phyloP scores from a whole-genome alignment of 2,797 vertebrate species.

The Gobio occitaniae region DNA sequence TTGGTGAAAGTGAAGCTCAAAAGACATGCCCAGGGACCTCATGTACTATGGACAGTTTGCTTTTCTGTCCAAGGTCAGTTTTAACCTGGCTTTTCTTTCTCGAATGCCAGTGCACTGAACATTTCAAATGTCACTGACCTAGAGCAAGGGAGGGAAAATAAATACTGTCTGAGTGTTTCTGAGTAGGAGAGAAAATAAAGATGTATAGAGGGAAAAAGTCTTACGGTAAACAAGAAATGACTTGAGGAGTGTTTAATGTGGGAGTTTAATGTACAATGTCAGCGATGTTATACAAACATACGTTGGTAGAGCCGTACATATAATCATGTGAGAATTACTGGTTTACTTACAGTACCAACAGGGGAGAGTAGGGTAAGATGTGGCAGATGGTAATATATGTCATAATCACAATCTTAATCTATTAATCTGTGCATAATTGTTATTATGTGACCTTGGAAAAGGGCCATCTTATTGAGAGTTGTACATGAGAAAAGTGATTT shows the following conservation, averaged over 20 bases:
- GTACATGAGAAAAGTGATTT: not conserved
- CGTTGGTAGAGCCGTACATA: not conserved
- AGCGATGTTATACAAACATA: not conserved
- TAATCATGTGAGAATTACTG: not conserved
- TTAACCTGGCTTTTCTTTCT: slow-evolving; percentile 57
- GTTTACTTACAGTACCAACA: not conserved
- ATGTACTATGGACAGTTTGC: slow-evolving; percentile 46
- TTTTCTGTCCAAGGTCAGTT: slow-evolving; percentile 48
- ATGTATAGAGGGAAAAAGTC: not conserved
- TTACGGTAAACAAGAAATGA: not conserved
- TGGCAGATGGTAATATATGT: not conserved
- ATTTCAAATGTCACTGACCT: slow-evolving; percentile 55
- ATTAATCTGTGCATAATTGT: not conserved
- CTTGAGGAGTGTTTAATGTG: not conserved
- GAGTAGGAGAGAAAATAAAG: slow-evolving; percentile 3
- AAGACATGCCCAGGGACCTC: slow-evolving; percentile 12
- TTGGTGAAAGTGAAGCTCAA: slow-evolving; percentile 14
- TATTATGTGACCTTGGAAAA: not conserved
- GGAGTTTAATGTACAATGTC: not conserved
- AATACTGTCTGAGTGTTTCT: slow-evolving; percentile 28
- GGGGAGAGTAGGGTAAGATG: not conserved
- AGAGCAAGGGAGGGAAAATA: slow-evolving; percentile 66
- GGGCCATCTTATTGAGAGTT: not conserved
- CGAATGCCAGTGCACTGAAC: slow-evolving; percentile 56
- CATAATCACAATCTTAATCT: not conserved